Conservation (phyloP, 2,113 vertebrate species). For the Centropristis striata region DNA sequence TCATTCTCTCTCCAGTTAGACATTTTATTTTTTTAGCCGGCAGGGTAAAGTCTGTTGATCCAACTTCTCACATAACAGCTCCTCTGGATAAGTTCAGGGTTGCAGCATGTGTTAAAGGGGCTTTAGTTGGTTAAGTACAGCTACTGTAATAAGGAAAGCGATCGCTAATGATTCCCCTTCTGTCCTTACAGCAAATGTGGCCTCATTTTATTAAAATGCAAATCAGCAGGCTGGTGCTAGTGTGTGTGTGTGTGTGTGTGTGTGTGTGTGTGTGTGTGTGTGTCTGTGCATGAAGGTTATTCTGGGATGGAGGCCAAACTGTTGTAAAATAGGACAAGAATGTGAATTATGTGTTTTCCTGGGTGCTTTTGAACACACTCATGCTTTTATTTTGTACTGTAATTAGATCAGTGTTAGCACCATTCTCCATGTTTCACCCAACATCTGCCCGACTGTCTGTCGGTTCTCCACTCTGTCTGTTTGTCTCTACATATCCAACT, state of each 20-base stretch:
- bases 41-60: too few relatives aligned
- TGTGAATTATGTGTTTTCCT: conserved; percentile 71
- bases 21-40: too few relatives aligned
- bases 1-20: too few relatives aligned
- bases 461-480: neutral
- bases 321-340: conserved; percentile 75
- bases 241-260: conserved; percentile 2
- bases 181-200: conserved; percentile 16
- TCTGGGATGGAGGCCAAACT: conserved; percentile 63
- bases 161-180: conserved; percentile 23
- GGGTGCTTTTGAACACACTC: conserved; percentile 45
- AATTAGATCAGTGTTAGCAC: conserved; percentile 6
- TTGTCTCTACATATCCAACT: neutral
- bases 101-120: too few relatives aligned
- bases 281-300: conserved; percentile 34
- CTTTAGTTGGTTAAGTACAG: too few relatives aligned
- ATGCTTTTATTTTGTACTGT: conserved; percentile 30
- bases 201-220: conserved; percentile 72
- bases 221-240: conserved; percentile 39
- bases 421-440: conserved; percentile 6
- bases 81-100: too few relatives aligned
- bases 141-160: neutral
- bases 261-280: conserved; percentile 7
- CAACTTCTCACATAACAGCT: too few relatives aligned
- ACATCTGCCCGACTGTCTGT: neutral